These are phyloP conservation scores for Acanthosepion pharaonis DNA, from an alignment of 2,888 invertebrate species.

Conservation along the genomic window DNA sequence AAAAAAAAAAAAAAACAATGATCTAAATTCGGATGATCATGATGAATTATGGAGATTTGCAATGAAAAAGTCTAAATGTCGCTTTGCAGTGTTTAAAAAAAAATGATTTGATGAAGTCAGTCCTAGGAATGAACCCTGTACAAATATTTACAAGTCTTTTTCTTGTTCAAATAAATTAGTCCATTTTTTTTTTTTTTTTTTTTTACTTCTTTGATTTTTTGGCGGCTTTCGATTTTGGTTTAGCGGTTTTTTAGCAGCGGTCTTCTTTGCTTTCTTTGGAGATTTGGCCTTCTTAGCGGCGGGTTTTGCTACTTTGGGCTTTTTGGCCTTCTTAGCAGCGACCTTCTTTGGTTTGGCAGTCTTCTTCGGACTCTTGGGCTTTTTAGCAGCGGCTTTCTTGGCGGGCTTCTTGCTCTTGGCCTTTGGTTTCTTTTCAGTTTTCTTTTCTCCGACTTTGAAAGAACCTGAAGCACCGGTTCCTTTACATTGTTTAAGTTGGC, in stretches of 20 bases:
- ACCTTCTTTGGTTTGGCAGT: neutral
- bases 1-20: no score
- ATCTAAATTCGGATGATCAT: no score
- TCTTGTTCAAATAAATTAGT: no score
- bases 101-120: no score
- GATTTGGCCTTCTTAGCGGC: constrained; percentile 55
- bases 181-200: neutral
- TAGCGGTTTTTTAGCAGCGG: neutral
- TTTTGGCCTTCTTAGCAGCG: constrained; percentile 52
- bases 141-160: constrained; percentile 36
- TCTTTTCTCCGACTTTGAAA: constrained; percentile 52
- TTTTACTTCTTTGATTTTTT: neutral
- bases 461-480: constrained; percentile 56
- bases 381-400: constrained; percentile 42
- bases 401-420: constrained; percentile 47
- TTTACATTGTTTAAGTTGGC: constrained; percentile 63
- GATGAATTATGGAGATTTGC: no score
- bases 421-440: constrained; percentile 48
- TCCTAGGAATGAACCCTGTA: no score
- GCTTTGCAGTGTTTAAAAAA: no score
- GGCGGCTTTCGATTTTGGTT: neutral
- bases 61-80: no score
- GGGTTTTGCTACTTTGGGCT: constrained; percentile 56
- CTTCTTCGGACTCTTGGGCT: neutral
- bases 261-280: constrained; percentile 15